Percentiles rank a stretch among this genome's conserved stretches.
These are phyloP conservation scores for Ryuthela nishihirai DNA, from an alignment of 2,888 invertebrate genomes.

Conservation along the genomic window DNA sequence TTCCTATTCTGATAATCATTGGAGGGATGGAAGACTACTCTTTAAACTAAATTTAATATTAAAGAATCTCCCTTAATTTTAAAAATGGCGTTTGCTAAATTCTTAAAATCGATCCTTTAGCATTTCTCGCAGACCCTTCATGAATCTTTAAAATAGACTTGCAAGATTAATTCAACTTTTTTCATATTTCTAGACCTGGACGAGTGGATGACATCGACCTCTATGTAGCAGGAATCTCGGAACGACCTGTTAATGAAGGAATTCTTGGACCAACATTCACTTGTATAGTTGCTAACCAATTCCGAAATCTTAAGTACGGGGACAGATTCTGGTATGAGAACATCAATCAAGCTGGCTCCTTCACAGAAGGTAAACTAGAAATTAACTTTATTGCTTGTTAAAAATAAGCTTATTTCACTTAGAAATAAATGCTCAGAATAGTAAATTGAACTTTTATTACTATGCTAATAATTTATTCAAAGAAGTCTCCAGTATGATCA, in stretches of 20 bases:
- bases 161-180: not conserved
- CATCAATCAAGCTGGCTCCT: slow-evolving; percentile 84
- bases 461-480: not conserved
- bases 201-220: slow-evolving; percentile 74
- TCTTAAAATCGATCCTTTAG: not conserved
- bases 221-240: slow-evolving; percentile 91
- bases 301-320: slow-evolving; percentile 69
- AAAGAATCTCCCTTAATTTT: no score
- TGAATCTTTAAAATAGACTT: not conserved
- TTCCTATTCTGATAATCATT: no score
- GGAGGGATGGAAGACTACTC: no score
- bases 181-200: slow-evolving; percentile 8
- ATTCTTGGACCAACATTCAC: slow-evolving; percentile 93
- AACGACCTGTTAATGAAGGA: slow-evolving; percentile 80
- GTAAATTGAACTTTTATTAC: not conserved
- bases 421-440: not conserved
- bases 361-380: slow-evolving; percentile 62
- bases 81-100: no score
- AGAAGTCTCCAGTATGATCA: no score
- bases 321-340: slow-evolving; percentile 95
- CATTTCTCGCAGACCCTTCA: no score
- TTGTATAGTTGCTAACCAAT: slow-evolving; percentile 84
- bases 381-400: not conserved
- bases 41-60: no score
- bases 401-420: not conserved